These are phyloP conservation scores for Petaurus breviceps DNA, from an alignment of 2,113 vertebrate species.

Conservation along the genomic window DNA sequence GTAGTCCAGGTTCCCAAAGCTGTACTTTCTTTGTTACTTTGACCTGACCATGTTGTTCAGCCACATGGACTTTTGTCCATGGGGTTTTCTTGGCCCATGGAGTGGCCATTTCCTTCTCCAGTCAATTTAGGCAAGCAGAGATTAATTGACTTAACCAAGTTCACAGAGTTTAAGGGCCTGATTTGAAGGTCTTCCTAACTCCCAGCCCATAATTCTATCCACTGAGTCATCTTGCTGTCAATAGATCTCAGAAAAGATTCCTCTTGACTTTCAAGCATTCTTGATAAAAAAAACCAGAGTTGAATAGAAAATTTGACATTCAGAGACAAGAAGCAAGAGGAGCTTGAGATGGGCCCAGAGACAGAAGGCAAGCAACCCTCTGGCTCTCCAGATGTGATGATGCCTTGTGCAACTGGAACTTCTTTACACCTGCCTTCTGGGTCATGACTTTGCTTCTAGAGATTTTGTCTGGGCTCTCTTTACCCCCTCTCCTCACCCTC, in stretches of 20 bases:
- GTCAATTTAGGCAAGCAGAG: not conserved
- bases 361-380: constrained; percentile 81
- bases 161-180: not conserved
- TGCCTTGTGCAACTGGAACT: constrained; percentile 63
- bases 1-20: not conserved
- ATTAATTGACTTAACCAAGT: not conserved
- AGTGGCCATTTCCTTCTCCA: not conserved
- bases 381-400: constrained; percentile 85
- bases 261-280: not conserved
- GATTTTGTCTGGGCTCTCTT: not conserved
- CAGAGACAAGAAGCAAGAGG: no score
- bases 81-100: not conserved
- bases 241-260: not conserved
- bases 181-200: not conserved
- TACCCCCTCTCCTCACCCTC: not conserved
- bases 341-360: constrained; percentile 17
- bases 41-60: not conserved
- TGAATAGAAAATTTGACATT: no score
- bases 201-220: not conserved
- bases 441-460: constrained; percentile 17
- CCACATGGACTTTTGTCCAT: not conserved
- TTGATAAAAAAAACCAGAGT: no score
- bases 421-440: constrained; percentile 72
- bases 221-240: not conserved
- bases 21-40: not conserved